Base-by-base conservation (phyloP, 2,888 invertebrate species). In the Hyles lineata region DNA sequence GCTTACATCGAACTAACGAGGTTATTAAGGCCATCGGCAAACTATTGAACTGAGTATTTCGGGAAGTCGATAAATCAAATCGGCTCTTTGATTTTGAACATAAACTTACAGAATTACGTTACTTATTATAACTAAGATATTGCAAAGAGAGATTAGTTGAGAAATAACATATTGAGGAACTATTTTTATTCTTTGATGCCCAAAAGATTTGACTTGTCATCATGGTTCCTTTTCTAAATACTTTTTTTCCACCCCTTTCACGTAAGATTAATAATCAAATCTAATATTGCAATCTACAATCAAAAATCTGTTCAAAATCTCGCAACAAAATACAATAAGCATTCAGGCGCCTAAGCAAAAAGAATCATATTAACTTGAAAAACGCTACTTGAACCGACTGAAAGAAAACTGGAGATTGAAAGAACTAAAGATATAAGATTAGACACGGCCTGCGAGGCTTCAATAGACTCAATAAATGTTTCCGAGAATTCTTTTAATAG, bases 391-490 rank as follows among this genome's bases (percentile, higher is more conserved):
- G 25, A 55, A 21, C 50, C 70, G 29, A 70, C 55, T 70, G 70
- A 70, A 70, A 70, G 70, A 70, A 52, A 70, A 70, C 70, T 70
- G 55, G n/a, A 55, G 55, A 55, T 55, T 55, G 55, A 55, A 55
- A 70, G 70, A 25, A 29, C 32, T 70, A 9, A 58, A 70, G 55
- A 70, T 70, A 52, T 70, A 55, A 70, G 70, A 70, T 70, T 55
- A 70, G 70, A 29, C 70, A 70, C 70, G 70, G 21, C 52, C 25
- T 70, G n/a, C 15, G 70, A 55, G n/a, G 55, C 55, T 29, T 32
- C 70, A 70, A n/a, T 70, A 25, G 32, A 70, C 70, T 70, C 17
- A 55, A n/a, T 70, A 70, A 55, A 29, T 55, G 29, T 58, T 70
- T 70, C 70, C 25, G 29, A 25, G 69, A 52, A 69, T 52, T 69